Conservation (phyloP, 2,888 invertebrate genomes). For the Synergus umbraculus region DNA sequence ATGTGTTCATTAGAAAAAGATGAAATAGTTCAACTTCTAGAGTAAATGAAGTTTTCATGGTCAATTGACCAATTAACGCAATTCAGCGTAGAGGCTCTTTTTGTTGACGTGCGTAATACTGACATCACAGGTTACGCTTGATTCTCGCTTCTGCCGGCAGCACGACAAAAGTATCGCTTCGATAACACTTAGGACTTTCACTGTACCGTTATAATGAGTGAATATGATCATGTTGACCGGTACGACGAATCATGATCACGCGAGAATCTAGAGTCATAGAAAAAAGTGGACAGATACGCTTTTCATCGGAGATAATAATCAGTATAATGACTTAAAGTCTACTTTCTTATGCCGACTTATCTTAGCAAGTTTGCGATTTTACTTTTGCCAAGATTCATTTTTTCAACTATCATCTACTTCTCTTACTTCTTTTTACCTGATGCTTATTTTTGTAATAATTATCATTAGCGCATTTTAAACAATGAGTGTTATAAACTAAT, state of each 20-base stretch:
- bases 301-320: constrained; percentile 31
- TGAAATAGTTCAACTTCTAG: background rate
- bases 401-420: background rate
- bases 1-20: too few relatives aligned
- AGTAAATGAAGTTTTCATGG: background rate
- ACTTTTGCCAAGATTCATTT: background rate
- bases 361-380: background rate
- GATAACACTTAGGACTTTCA: constrained; percentile 65
- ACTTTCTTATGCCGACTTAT: background rate
- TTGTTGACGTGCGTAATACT: constrained; percentile 50
- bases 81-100: background rate
- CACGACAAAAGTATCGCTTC: constrained; percentile 56
- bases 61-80: constrained; percentile 20
- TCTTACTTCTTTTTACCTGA: background rate
- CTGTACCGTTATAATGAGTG: constrained; percentile 61
- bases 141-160: constrained; percentile 55
- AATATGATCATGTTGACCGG: constrained; percentile 51
- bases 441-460: background rate
- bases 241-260: constrained; percentile 55
- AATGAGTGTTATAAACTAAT: too few relatives aligned
- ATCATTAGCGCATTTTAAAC: background rate
- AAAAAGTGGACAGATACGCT: constrained; percentile 14
- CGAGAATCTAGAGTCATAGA: background rate
- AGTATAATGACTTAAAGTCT: constrained; percentile 5
- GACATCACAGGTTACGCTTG: constrained; percentile 55